Evolutionary conservation across 2,113 vertebrate genomes (phyloP), one percentile per base, ranked within the genome.

Genomic region (Burhinus bistriatus): DNA sequence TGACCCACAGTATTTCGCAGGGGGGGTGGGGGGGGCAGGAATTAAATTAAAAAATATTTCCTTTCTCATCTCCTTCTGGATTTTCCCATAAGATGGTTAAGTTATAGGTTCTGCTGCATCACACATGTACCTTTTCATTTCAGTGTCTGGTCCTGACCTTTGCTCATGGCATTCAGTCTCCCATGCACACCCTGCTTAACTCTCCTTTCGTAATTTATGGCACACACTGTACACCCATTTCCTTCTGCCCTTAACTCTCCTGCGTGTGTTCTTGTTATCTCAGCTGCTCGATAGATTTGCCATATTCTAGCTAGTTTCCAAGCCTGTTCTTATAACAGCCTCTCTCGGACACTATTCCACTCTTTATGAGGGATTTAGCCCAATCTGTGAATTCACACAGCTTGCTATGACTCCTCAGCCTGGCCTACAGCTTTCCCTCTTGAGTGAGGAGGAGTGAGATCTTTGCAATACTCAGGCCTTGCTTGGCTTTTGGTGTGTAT

Each of bases 221-320:
- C 87, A 91, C 81, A 94, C 83, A 93, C 90, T 97, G 96, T 96
- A 97, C 97, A 96, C 90, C 95, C 97, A 97, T 97, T 98, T 98
- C 97, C 97, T 98, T 92, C 95, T 97, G 93, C 91, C 73, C 94
- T 96, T 95, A 95, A 88, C 64, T 95, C 64, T 97, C 65, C 94
- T 88, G 90, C 1, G 11, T 98, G 94, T 92, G 95, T 94, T 97
- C 97, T 97, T 98, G 97, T 98, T 98, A 96, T 97, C 97, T 98
- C 97, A 98, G 97, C 97, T 98, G 97, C 90, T 96, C 7, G 0
- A 94, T 87, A 86, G 86, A 92, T 96, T 96, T 95, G 94, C 81
- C 68, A 45, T 68, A 76, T 90, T 96, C 77, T 70, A 95, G 86
- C 70, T 81, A 66, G 83, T 80, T 93, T 95, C 90, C 94, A 92